A percentile compares a stretch with the other conserved stretches of the same genome.
Conservation (phyloP, 2,888 invertebrate genomes). For the Oxytorus armatus region DNA sequence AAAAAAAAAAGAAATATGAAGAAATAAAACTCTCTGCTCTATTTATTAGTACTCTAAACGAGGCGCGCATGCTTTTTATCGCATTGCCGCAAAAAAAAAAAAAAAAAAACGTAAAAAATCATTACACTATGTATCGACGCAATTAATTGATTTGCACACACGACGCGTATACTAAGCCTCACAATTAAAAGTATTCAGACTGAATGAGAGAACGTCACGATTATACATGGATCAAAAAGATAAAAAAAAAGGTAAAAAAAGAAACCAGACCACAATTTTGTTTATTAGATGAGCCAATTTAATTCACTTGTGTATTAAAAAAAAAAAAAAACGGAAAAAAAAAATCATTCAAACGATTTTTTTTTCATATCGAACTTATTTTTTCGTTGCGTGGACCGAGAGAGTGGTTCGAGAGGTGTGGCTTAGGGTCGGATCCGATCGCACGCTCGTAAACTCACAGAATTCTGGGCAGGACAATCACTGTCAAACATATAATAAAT, state of each 20-base stretch:
- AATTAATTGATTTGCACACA: slow-evolving; percentile 51
- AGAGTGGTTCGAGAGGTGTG: slow-evolving; percentile 51
- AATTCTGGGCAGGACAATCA: slow-evolving; percentile 73
- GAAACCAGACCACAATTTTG: slow-evolving; percentile 59
- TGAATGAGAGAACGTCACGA: slow-evolving; percentile 40
- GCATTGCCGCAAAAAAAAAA: slow-evolving; percentile 60
- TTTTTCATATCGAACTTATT: slow-evolving; percentile 75
- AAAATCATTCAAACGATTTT: slow-evolving; percentile 70
- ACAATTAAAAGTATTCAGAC: slow-evolving; percentile 43
- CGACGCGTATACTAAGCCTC: slow-evolving; percentile 56
- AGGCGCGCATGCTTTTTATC: slow-evolving; percentile 72
- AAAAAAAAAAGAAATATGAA: slow-evolving; percentile 33
- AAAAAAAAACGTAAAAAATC: too few species aligned
- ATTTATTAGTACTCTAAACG: slow-evolving; percentile 70
- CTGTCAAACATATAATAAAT: slow-evolving; percentile 78
- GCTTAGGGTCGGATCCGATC: slow-evolving; percentile 72
- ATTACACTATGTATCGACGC: slow-evolving; percentile 6
- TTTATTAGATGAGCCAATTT: slow-evolving; percentile 63
- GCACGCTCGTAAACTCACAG: slow-evolving; percentile 72
- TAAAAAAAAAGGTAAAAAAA: slow-evolving; percentile 31
- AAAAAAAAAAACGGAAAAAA: slow-evolving; percentile 61
- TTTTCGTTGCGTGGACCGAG: slow-evolving; percentile 71
- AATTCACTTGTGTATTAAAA: slow-evolving; percentile 57
- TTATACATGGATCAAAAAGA: slow-evolving; percentile 21
- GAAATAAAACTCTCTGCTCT: slow-evolving; percentile 51